Evolutionary conservation across 2,797 vertebrate species (phyloP), one percentile per base, ranked within the genome.

Genomic region (Sebastes goodei): DNA sequence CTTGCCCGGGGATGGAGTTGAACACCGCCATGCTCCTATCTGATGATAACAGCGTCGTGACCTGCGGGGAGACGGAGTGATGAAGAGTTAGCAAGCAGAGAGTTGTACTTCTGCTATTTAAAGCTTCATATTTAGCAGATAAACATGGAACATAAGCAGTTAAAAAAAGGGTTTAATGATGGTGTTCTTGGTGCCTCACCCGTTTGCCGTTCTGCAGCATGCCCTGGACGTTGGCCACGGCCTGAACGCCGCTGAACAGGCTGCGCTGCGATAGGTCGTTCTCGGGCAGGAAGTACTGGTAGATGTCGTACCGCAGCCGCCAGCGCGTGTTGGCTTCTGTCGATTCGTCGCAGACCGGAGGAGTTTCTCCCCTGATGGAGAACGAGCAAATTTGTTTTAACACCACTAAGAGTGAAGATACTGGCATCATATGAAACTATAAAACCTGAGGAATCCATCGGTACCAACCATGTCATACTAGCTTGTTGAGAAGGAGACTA

Each of bases 221-320:
- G 38, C 94, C 94, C 2, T 84, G 69, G 73, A 95, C 91, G 17
- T 92, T 88, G 0, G 96, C 94, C 94, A 98, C 96, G 11, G 82
- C 95, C 89, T 95, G 93, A 5, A 99, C 72, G 55, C 96, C 93
- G 1, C 7, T 81, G 75, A 98, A 90, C 61, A 99, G 89, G 8
- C 87, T 94, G 64, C 80, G 81, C 88, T 97, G 96, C 0, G 96
- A 95, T 2, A 97, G 95, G 86, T 99, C 96, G 0, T 91, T 96
- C 95, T 98, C 97, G 0, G 97, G 97, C 56, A 99, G 93, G 90
- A 98, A 99, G 92, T 97, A 97, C 93, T 96, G 97, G 89, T 98
- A 99, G 75, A 99, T 33, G 0, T 99, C 97, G 0, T 99, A 99
- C 74, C 53, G 92, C 78, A 99, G 90, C n/a, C 97, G 96, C 97